A percentile compares a stretch with the other conserved stretches of the same genome.
Conservation (phyloP, 2,797 vertebrate species). For the Lithobates sylvaticus region DNA sequence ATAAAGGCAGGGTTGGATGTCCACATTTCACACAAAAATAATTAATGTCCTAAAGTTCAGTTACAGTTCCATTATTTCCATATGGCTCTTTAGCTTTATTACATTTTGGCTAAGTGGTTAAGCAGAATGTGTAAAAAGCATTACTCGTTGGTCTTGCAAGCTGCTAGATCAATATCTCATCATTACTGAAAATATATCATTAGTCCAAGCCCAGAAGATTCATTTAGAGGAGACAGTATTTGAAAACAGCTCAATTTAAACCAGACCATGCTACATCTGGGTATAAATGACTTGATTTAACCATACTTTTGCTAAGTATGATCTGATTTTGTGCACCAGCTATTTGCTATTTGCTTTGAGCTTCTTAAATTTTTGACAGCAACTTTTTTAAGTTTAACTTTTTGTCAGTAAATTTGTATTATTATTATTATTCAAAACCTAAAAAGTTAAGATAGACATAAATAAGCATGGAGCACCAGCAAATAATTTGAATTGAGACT, state of each 20-base stretch:
- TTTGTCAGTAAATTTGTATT: slow-evolving; percentile 23
- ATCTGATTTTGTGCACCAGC: slow-evolving; percentile 29
- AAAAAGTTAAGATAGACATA: no score
- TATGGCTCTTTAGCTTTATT: slow-evolving; percentile 19
- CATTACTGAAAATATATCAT: slow-evolving; percentile 35
- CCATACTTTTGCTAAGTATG: slow-evolving; percentile 16
- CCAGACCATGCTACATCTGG: slow-evolving; percentile 32
- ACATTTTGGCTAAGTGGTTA: slow-evolving; percentile 37
- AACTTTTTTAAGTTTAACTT: no score
- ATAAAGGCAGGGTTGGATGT: background rate
- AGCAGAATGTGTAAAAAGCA: background rate
- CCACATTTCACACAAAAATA: background rate
- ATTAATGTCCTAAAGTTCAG: background rate
- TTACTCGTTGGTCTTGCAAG: slow-evolving; percentile 40
- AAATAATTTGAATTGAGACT: no score
- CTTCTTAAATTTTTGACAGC: background rate
- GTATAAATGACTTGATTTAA: slow-evolving; percentile 30
- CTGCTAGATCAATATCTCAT: slow-evolving; percentile 46
- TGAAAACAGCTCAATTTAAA: background rate
- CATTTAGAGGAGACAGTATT: background rate
- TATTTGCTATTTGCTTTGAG: slow-evolving; percentile 27
- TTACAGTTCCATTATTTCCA: background rate
- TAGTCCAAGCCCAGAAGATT: slow-evolving; percentile 36
- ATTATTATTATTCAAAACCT: background rate
- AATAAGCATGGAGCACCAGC: no score